These are phyloP conservation scores for Micronycteris hirsuta DNA, from an alignment of 2,113 vertebrate species.

Conservation along the genomic window DNA sequence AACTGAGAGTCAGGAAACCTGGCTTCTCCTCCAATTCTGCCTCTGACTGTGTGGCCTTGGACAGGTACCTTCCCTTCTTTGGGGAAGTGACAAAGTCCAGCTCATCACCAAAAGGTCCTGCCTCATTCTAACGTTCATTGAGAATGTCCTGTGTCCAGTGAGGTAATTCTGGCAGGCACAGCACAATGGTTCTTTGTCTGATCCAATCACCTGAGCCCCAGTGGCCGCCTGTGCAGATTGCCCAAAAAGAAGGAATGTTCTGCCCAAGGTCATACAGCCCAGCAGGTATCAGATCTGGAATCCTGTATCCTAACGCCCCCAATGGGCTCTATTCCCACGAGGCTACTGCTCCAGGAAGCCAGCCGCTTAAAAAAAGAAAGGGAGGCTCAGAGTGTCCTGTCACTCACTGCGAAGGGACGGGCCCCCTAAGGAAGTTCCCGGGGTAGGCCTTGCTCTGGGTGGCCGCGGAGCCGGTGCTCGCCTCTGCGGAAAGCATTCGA, in stretches of 20 bases:
- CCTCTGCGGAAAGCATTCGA: not conserved
- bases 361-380: not conserved
- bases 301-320: not conserved
- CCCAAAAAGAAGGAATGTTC: not conserved
- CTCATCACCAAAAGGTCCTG: not conserved
- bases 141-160: not conserved
- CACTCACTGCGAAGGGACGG: not conserved
- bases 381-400: not conserved
- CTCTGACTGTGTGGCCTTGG: not conserved
- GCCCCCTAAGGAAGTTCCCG: not conserved
- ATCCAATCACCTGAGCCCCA: not conserved
- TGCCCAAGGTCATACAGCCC: not conserved
- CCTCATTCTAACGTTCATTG: not conserved
- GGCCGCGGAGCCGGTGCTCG: not conserved
- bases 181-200: not conserved
- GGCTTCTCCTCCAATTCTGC: not conserved
- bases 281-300: not conserved
- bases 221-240: not conserved
- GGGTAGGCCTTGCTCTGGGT: not conserved
- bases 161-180: not conserved
- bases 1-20: not conserved
- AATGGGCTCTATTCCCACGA: not conserved
- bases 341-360: not conserved
- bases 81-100: not conserved
- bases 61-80: not conserved